phyloP scores from a whole-genome alignment of 2,888 invertebrate genomes.

The Galeopsomyia nigrocyanea region DNA sequence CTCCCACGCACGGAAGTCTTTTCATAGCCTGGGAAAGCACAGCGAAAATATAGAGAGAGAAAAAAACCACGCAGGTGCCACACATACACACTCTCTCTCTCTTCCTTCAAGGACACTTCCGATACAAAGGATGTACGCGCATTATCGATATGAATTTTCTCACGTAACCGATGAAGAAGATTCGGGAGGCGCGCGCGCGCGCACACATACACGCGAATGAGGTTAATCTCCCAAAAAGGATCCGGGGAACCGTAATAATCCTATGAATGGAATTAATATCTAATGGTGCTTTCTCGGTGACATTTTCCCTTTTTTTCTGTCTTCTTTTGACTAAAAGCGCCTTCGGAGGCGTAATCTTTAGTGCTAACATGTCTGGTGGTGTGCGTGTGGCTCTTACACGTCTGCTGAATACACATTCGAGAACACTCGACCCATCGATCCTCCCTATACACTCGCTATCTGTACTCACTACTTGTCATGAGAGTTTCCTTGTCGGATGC shows the following conservation, averaged over 20 bases:
- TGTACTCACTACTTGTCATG: too few relatives aligned
- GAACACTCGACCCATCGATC: slow-evolving; percentile 45
- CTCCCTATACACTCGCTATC: too few relatives aligned
- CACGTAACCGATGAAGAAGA: slow-evolving; percentile 18
- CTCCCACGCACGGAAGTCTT: background rate
- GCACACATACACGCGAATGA: slow-evolving; percentile 41
- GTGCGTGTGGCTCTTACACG: slow-evolving; percentile 54
- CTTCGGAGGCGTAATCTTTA: slow-evolving; percentile 62
- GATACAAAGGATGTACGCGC: slow-evolving; percentile 6
- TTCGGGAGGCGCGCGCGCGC: background rate
- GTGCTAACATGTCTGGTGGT: slow-evolving; percentile 54
- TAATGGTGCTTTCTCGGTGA: slow-evolving; percentile 56
- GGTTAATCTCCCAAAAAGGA: slow-evolving; percentile 53
- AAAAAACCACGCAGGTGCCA: slow-evolving; percentile 20
- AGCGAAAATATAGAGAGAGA: slow-evolving; percentile 1
- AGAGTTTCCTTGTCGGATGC: too few relatives aligned
- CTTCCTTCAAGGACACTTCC: slow-evolving; percentile 30
- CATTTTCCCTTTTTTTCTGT: slow-evolving; percentile 34
- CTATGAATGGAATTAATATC: slow-evolving; percentile 59
- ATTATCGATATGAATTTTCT: slow-evolving; percentile 44
- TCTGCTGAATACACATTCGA: slow-evolving; percentile 63
- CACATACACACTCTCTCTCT: background rate
- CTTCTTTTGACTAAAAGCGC: slow-evolving; percentile 49
- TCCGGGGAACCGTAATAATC: slow-evolving; percentile 44
- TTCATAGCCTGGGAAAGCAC: slow-evolving; percentile 33